Evolutionary conservation across 1,140 invertebrate genomes (phyloP).

Genomic region (Temnothorax nylanderi): DNA sequence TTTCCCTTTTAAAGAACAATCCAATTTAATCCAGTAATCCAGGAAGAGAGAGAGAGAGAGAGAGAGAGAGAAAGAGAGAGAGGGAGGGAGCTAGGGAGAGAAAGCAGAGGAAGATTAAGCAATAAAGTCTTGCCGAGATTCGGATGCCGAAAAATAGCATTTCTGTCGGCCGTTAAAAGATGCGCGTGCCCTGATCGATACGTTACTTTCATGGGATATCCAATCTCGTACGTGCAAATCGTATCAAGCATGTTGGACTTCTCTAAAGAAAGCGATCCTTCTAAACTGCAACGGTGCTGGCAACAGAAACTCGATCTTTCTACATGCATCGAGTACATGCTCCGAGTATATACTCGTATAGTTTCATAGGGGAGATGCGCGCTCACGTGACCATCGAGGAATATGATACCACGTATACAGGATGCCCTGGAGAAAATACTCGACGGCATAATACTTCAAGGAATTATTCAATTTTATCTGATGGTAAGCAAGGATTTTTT

Average conservation of each 20-base stretch:
- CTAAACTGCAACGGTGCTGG: slow-evolving; percentile 52
- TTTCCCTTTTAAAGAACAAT: slow-evolving; percentile 27
- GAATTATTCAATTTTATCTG: slow-evolving; percentile 34
- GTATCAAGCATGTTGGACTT: slow-evolving; percentile 54
- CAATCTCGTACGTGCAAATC: slow-evolving; percentile 60
- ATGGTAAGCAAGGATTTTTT: background rate
- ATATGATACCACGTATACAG: slow-evolving; percentile 43
- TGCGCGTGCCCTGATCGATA: slow-evolving; percentile 53
- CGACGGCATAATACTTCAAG: background rate
- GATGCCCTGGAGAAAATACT: slow-evolving; percentile 32
- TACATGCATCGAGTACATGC: slow-evolving; percentile 34
- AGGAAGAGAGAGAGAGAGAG: background rate
- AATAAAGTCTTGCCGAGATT: slow-evolving; percentile 29
- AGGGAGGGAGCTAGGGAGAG: background rate
- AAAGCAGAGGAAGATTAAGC: background rate
- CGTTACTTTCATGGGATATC: slow-evolving; percentile 55
- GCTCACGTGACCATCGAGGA: slow-evolving; percentile 36
- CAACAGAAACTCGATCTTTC: slow-evolving; percentile 48
- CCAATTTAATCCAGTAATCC: slow-evolving; percentile 6
- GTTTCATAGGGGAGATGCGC: slow-evolving; percentile 43
- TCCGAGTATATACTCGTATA: slow-evolving; percentile 41
- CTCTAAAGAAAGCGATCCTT: slow-evolving; percentile 58
- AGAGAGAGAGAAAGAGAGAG: no score
- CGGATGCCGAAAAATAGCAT: slow-evolving; percentile 5
- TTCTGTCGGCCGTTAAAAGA: slow-evolving; percentile 38